Evolutionary conservation across 2,888 invertebrate species (phyloP).

Genomic region (Caenorhabditis drosophilae): DNA sequence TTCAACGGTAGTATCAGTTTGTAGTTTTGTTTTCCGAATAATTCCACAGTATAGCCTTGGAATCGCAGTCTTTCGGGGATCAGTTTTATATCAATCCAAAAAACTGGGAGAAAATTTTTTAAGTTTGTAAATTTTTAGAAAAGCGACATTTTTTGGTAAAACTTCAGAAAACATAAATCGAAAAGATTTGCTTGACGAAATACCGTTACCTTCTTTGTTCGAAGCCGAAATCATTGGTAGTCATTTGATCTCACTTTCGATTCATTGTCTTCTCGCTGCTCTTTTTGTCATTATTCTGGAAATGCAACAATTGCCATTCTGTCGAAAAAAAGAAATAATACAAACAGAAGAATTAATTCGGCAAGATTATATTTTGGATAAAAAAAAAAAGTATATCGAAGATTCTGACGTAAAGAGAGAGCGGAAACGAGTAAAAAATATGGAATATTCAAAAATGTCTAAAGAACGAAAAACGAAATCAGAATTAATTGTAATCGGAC

Average conservation of each 20-base stretch:
- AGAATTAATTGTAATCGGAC: conserved; percentile 69
- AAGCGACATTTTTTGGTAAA: not conserved
- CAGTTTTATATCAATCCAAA: conserved; percentile 56
- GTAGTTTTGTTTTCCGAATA: conserved; percentile 80
- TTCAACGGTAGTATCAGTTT: conserved; percentile 68
- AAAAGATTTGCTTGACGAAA: conserved; percentile 38
- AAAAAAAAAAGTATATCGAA: too few relatives aligned
- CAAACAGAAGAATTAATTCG: conserved; percentile 21
- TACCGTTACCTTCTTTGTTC: conserved; percentile 67
- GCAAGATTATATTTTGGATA: conserved; percentile 10
- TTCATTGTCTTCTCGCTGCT: conserved; percentile 60
- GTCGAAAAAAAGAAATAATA: conserved; percentile 13
- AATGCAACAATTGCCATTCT: conserved; percentile 41
- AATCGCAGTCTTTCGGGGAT: conserved; percentile 71
- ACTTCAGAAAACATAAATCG: conserved; percentile 47
- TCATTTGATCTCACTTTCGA: conserved; percentile 76
- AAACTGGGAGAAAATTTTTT: conserved; percentile 68
- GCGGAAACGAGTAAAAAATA: conserved; percentile 75
- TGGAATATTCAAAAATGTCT: conserved; percentile 70
- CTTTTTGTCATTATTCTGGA: conserved; percentile 21
- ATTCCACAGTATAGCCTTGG: conserved; percentile 87
- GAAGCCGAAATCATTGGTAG: conserved; percentile 77
- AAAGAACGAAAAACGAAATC: conserved; percentile 70
- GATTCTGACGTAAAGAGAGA: too few relatives aligned
- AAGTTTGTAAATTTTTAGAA: conserved; percentile 20